Percentiles rank a stretch among this genome's conserved stretches.
These are phyloP conservation scores for Pseudomyrmex dendroicus DNA, from an alignment of 1,140 invertebrate genomes.

Conservation along the genomic window DNA sequence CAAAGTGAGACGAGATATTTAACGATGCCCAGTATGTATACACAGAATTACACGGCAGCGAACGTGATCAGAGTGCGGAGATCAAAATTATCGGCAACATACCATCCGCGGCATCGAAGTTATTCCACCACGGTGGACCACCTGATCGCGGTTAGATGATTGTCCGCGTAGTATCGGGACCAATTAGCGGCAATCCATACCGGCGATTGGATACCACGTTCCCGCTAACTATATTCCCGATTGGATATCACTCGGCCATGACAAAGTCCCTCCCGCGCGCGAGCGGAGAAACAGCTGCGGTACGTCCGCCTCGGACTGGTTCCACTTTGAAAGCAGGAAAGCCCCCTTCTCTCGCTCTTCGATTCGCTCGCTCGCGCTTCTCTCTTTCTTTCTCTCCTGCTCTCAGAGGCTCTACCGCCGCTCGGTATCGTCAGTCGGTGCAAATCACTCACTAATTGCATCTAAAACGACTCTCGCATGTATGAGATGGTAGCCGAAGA, in stretches of 20 bases:
- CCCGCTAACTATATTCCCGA: slow-evolving; percentile 72
- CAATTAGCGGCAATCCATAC: slow-evolving; percentile 74
- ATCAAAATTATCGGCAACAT: slow-evolving; percentile 8
- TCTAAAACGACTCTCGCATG: slow-evolving; percentile 65
- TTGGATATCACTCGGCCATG: slow-evolving; percentile 74
- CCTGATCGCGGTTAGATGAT: slow-evolving; percentile 71
- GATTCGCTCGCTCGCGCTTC: not conserved
- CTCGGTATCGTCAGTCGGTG: slow-evolving; percentile 57
- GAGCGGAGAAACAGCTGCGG: slow-evolving; percentile 59
- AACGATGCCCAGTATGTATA: not conserved
- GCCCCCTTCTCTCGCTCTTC: slow-evolving; percentile 21
- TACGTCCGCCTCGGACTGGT: slow-evolving; percentile 70
- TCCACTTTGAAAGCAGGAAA: slow-evolving; percentile 57
- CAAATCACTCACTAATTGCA: slow-evolving; percentile 76
- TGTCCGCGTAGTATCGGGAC: slow-evolving; percentile 63
- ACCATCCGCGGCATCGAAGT: slow-evolving; percentile 27
- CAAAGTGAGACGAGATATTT: too few species aligned
- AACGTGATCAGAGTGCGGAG: not conserved
- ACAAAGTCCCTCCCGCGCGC: slow-evolving; percentile 76
- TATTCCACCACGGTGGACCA: slow-evolving; percentile 66
- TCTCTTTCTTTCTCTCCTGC: slow-evolving; percentile 26
- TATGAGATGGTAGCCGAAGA: not conserved
- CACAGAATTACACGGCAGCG: not conserved
- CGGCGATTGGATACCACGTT: slow-evolving; percentile 74
- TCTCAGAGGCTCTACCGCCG: not conserved